Conservation (phyloP, 2,888 invertebrate species). For the Dryomyza anilis region DNA sequence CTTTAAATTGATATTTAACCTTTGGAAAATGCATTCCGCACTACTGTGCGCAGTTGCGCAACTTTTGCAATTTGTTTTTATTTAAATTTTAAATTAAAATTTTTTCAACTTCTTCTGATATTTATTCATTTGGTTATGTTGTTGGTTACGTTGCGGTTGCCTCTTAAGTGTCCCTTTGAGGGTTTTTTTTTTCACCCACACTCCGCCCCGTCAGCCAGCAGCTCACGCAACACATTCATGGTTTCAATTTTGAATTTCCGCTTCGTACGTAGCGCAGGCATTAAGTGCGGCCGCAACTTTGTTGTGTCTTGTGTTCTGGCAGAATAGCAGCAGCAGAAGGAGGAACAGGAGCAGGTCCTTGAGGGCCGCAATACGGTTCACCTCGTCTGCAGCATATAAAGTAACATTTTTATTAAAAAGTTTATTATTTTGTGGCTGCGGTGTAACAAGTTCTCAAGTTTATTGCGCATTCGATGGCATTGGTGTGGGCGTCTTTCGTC, state of each 20-base stretch:
- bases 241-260: conserved; percentile 6
- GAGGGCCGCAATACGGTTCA: background rate
- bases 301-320: background rate
- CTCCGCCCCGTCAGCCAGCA: no score
- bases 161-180: conserved; percentile 5
- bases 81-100: conserved; percentile 14
- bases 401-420: conserved; percentile 19
- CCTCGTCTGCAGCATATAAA: background rate
- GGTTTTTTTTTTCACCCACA: background rate
- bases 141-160: background rate
- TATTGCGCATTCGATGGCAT: conserved; percentile 10
- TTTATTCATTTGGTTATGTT: background rate
- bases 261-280: background rate
- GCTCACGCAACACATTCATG: no score
- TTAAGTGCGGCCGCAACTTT: conserved; percentile 3
- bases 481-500: background rate
- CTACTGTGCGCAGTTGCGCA: background rate
- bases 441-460: conserved; percentile 21
- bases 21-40: no score
- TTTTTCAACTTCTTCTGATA: background rate
- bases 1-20: no score
- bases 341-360: background rate
- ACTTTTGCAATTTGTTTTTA: background rate
- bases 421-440: conserved; percentile 22
- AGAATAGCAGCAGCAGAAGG: background rate